Percentiles rank a stretch among this genome's conserved stretches.
These are phyloP conservation scores for Ceratitis capitata DNA, from an alignment of 1,140 invertebrate species.

Conservation along the genomic window DNA sequence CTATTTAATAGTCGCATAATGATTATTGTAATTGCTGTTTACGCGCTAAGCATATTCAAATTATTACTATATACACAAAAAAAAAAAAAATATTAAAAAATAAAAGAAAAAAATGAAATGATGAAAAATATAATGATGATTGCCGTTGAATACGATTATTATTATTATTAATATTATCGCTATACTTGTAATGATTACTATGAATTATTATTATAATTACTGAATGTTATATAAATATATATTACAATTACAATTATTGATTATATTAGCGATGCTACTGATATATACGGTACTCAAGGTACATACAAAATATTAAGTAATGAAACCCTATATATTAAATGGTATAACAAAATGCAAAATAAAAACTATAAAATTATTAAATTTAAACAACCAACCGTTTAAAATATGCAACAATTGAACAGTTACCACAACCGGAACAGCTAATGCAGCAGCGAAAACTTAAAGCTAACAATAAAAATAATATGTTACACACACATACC, in stretches of 20 bases:
- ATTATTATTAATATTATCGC: slow-evolving; percentile 18
- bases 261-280: slow-evolving; percentile 30
- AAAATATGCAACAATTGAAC: slow-evolving; percentile 16
- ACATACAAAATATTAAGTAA: slow-evolving; percentile 25
- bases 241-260: slow-evolving; percentile 37
- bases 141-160: slow-evolving; percentile 32
- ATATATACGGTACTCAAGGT: background rate
- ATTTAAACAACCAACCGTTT: slow-evolving; percentile 6
- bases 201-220: slow-evolving; percentile 25
- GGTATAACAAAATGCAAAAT: background rate
- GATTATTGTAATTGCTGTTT: slow-evolving; percentile 19
- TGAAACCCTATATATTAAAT: slow-evolving; percentile 39
- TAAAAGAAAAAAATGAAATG: slow-evolving; percentile 35
- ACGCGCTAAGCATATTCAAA: slow-evolving; percentile 39
- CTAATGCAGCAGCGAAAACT: background rate
- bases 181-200: slow-evolving; percentile 29
- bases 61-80: slow-evolving; percentile 43
- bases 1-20: background rate
- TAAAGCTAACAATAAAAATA: background rate
- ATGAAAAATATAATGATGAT: slow-evolving; percentile 15
- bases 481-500: slow-evolving; percentile 1
- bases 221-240: slow-evolving; percentile 19
- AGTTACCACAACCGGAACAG: background rate
- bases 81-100: slow-evolving; percentile 39
- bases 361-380: background rate